These are phyloP conservation scores for Stratiomys singularior DNA, from an alignment of 2,888 invertebrate species.

Conservation along the genomic window DNA sequence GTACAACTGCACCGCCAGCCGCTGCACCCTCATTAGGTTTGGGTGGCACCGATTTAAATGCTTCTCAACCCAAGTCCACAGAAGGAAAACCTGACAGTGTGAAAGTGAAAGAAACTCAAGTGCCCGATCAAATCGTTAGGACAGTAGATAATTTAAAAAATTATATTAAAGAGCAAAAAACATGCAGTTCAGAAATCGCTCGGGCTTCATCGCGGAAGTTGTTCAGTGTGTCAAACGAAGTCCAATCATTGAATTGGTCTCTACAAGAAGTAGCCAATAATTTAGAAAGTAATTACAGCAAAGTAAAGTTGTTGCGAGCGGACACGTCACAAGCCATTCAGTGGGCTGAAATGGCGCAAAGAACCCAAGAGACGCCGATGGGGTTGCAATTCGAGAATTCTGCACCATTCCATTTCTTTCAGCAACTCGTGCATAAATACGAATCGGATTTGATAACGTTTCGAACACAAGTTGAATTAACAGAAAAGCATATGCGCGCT, in stretches of 20 bases:
- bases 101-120: conserved; percentile 64
- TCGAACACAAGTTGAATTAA: conserved; percentile 76
- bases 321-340: conserved; percentile 79
- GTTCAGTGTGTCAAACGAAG: conserved; percentile 61
- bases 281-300: conserved; percentile 63
- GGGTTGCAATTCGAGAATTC: conserved; percentile 81
- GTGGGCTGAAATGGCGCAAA: conserved; percentile 80
- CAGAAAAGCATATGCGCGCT: conserved; percentile 77
- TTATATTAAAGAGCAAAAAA: conserved; percentile 87
- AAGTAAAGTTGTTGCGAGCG: conserved; percentile 69
- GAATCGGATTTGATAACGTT: conserved; percentile 76
- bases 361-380: conserved; percentile 80
- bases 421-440: conserved; percentile 74
- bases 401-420: conserved; percentile 77
- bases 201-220: conserved; percentile 69
- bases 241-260: conserved; percentile 59
- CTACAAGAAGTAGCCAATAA: conserved; percentile 62
- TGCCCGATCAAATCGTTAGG: conserved; percentile 82
- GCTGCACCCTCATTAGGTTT: conserved; percentile 59
- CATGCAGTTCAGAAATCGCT: conserved; percentile 82
- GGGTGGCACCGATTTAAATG: conserved; percentile 63
- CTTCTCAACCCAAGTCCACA: conserved; percentile 62
- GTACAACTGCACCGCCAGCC: conserved; percentile 21
- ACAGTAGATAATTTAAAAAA: conserved; percentile 84
- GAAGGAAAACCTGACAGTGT: conserved; percentile 63